These are phyloP conservation scores for Tangara arthus DNA, from an alignment of 2,797 vertebrate genomes.

Conservation along the genomic window DNA sequence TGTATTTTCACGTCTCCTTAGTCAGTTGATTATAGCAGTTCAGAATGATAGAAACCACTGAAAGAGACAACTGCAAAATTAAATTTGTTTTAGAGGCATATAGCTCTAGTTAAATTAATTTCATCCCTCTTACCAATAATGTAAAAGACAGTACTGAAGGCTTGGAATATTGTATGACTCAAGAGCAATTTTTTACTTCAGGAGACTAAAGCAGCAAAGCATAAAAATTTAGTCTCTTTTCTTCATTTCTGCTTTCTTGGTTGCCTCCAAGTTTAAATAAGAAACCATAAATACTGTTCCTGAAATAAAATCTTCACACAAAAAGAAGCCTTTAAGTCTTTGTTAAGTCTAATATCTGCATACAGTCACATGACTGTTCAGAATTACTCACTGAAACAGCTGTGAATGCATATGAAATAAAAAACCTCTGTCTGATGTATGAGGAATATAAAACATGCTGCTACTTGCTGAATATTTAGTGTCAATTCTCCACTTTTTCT, in stretches of 20 bases:
- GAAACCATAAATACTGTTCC: constrained; percentile 20
- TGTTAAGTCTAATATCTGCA: constrained; percentile 15
- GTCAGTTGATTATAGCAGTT: background rate
- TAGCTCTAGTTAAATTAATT: background rate
- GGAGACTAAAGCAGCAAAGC: constrained; percentile 8
- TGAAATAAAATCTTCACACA: constrained; percentile 12
- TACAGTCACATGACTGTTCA: background rate
- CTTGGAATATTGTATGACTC: background rate
- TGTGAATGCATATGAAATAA: background rate
- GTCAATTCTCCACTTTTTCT: background rate
- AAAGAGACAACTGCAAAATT: background rate
- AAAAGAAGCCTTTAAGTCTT: background rate
- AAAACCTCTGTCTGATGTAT: background rate
- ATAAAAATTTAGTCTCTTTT: constrained; percentile 1
- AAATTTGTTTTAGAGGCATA: background rate
- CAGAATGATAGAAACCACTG: background rate
- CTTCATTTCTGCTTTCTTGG: constrained; percentile 8
- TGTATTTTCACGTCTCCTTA: background rate
- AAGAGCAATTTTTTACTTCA: background rate
- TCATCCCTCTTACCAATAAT: background rate
- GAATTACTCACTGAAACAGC: constrained; percentile 33
- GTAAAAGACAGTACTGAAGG: background rate
- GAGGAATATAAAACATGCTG: constrained; percentile 9
- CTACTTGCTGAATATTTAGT: background rate
- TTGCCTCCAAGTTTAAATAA: constrained; percentile 22